Evolutionary conservation across 2,113 vertebrate genomes (phyloP), one percentile per base, ranked within the genome.

Genomic region (Nematolebias whitei): DNA sequence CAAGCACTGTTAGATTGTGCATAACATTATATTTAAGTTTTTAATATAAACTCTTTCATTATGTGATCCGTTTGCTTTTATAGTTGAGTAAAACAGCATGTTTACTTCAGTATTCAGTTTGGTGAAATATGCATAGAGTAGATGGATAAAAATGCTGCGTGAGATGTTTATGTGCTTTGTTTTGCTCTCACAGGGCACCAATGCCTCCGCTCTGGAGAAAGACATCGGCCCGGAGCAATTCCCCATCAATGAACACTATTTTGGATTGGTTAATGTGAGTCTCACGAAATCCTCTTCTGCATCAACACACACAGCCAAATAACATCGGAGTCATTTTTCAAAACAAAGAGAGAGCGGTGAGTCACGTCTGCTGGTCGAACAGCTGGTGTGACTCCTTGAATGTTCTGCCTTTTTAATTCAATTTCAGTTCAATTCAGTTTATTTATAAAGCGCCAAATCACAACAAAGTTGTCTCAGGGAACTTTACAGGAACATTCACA

Each of bases 171-270:
- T 12, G 16, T 32, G 19, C 67, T 7, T 0, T 65, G 43, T 59
- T 74, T 57, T 76, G 47, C 80, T 23, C 71, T 63, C 49, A 53
- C 74, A 98, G 97, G 97, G 97, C 97, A 97, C 96, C 95, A 98
- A 98, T 98, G 97, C 97, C 97, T 98, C 97, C 92, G 97, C 97
- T 96, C 95, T 98, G 96, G 96, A 98, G 93, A 98, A 98, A 97
- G 97, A 98, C 93, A 98, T 98, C 91, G 97, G 97, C 83, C 96
- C 96, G 92, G 97, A 98, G 96, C 97, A 98, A 91, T 98, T 98
- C 88, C 97, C 96, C 63, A 97, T 98, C 94, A 98, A 98, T 93
- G 97, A 98, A 71, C 96, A 98, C 93, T 98, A 98, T 92, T 98
- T 98, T 40, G 97, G 97, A 90, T 94, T 98, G 95, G 97, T 98